These are phyloP conservation scores for Calcarius lapponicus DNA, from an alignment of 2,797 vertebrate species.

Conservation along the genomic window DNA sequence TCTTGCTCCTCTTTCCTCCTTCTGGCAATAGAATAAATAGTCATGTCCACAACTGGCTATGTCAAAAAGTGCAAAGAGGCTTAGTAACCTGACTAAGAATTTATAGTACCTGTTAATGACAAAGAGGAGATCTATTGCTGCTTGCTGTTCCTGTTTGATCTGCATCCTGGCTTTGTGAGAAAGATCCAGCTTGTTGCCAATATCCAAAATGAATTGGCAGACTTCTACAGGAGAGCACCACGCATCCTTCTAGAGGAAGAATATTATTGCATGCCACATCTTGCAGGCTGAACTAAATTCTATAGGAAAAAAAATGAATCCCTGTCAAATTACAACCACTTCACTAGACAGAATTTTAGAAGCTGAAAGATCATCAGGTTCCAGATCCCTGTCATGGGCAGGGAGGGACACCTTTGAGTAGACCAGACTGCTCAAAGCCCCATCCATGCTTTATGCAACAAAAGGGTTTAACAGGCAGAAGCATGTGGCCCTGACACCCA, in stretches of 20 bases:
- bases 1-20: background rate
- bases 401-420: background rate
- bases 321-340: background rate
- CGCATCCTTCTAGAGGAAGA: background rate
- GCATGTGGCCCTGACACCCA: fast-evolving
- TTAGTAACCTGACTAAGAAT: background rate
- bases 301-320: background rate
- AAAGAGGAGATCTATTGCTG: background rate
- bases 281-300: background rate
- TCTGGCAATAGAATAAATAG: background rate
- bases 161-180: background rate
- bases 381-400: background rate
- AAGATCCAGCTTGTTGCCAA: background rate
- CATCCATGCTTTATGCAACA: background rate
- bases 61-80: background rate
- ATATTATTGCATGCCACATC: background rate
- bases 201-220: background rate
- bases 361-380: background rate
- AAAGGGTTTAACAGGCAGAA: background rate
- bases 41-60: fast-evolving
- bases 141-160: background rate
- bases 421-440: background rate
- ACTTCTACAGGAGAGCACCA: background rate
- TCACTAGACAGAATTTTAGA: background rate
- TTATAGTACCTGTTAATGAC: background rate